phyloP scores from a whole-genome alignment of 2,888 invertebrate species.

The Scrobipalpa costella region DNA sequence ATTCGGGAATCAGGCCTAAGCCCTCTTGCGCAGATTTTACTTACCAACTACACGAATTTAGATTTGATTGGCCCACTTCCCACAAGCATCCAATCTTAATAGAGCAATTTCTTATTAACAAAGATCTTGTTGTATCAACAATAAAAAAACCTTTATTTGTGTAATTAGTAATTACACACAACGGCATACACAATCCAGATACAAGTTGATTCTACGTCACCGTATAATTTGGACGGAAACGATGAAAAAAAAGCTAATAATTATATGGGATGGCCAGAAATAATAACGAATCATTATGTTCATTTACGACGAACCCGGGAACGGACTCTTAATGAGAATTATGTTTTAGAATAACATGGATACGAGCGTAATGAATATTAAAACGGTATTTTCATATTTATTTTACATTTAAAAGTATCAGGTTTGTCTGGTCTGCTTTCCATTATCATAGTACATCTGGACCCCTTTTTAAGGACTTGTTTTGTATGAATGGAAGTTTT shows the following conservation, averaged over 20 bases:
- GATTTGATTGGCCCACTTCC: background rate
- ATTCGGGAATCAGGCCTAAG: no score
- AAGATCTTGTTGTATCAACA: constrained; percentile 58
- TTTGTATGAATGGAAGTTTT: constrained; percentile 11
- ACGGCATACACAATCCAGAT: constrained; percentile 41
- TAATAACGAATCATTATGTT: constrained; percentile 72
- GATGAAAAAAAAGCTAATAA: constrained; percentile 65
- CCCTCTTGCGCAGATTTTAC: background rate
- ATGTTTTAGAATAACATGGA: constrained; percentile 44
- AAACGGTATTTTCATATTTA: constrained; percentile 20
- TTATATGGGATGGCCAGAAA: constrained; percentile 60
- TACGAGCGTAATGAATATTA: constrained; percentile 31
- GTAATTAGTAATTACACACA: constrained; percentile 56
- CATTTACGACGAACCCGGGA: constrained; percentile 49
- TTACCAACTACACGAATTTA: background rate
- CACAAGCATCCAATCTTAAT: constrained; percentile 33
- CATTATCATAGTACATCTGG: constrained; percentile 3
- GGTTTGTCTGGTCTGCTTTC: background rate
- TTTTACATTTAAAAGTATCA: constrained; percentile 19
- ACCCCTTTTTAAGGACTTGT: background rate
- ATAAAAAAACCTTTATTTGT: constrained; percentile 58
- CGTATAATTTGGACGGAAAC: constrained; percentile 66
- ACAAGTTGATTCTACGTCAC: constrained; percentile 37
- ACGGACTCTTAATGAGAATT: constrained; percentile 59
- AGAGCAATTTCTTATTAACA: constrained; percentile 52